Evolutionary conservation across 64 coral and sea anemone genomes (phyloP).

Genomic region (Montipora foliosa): DNA sequence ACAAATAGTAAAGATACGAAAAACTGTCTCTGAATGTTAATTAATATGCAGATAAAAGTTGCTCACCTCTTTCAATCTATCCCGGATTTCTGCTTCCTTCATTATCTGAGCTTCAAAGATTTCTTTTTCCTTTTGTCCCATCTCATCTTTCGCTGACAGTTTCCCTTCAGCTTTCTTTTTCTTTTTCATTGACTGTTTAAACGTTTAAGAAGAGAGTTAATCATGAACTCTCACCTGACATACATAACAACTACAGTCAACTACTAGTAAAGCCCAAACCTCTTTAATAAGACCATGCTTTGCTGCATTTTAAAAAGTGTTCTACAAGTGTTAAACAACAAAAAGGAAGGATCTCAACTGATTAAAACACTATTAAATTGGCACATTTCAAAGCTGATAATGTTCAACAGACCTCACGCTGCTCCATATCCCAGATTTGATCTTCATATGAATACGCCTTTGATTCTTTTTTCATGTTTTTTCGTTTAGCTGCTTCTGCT

Average conservation of each 20-base stretch:
- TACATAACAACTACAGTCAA: too few relatives aligned
- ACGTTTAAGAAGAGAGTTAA: not conserved
- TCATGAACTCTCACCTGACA: too few relatives aligned
- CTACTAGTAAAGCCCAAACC: too few relatives aligned
- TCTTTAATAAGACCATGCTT: too few relatives aligned
- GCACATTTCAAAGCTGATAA: not conserved
- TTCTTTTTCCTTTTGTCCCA: slow-evolving; percentile 93
- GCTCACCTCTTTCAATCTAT: slow-evolving; percentile 79
- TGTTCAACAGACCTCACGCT: slow-evolving; percentile 69
- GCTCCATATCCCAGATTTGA: slow-evolving; percentile 85
- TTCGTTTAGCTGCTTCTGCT: slow-evolving; percentile 49
- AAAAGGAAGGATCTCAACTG: too few relatives aligned
- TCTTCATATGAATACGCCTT: slow-evolving; percentile 95
- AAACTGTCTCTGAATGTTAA: not conserved
- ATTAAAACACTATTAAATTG: not conserved
- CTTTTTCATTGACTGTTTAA: slow-evolving; percentile 73
- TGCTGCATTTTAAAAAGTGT: too few relatives aligned
- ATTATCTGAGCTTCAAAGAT: slow-evolving; percentile 75
- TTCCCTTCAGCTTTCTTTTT: slow-evolving; percentile 80
- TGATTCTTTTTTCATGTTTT: slow-evolving; percentile 97
- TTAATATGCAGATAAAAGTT: not conserved
- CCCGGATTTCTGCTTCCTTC: slow-evolving; percentile 87
- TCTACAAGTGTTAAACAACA: too few relatives aligned
- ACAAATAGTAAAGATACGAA: too few relatives aligned
- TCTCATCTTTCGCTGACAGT: slow-evolving; percentile 52